Base-by-base conservation (phyloP, 2,113 vertebrate genomes). In the Tachysurus fulvidraco region DNA sequence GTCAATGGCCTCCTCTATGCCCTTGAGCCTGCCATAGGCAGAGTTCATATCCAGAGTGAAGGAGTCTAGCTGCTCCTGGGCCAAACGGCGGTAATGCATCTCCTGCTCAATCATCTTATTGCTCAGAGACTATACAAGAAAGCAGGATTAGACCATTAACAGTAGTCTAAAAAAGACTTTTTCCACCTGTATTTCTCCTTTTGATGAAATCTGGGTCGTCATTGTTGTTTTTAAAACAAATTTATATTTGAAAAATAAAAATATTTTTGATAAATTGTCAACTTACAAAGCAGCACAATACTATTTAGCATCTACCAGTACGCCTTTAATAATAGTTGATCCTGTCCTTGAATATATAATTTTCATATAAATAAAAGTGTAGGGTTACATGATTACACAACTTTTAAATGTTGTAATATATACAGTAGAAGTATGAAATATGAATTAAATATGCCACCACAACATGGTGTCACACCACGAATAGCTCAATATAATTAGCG, bases 31-130 rank as follows among this genome's bases (percentile, higher is more conserved):
- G 67, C 97, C 96, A 0, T 97, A 98, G 65, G 98, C 98, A 0
- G 96, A 94, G 89, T 98, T 99, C 90, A 99, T 98, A 59, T 99
- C 98, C 94, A 98, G 85, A 13, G 97, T 99, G 93, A 99, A 99
- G 93, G 94, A 96, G 89, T 99, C 97, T 0, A 99, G 94, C 91
- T 99, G 98, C 21, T 99, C 98, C 94, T 99, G 98, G 80, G 93
- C 95, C 76, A 97, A 95, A 86, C 96, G 96, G n/a, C 96, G 95
- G 89, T 96, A 97, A 6, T 94, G 91, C 50, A 96, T 94, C 83
- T 99, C 98, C 90, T 97, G 97, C 28, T 98, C 98, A 25, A 95
- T 93, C 52, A 97, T 91, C 86, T 98, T 98, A 91, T 96, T 96
- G 0, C 92, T 94, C 8, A 99, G 88, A 7, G 93, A 93, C 98